A percentile compares a stretch with the other conserved stretches of the same genome.
phyloP scores from a whole-genome alignment of 1,140 invertebrate species.

The Cheumatopsyche charites region DNA sequence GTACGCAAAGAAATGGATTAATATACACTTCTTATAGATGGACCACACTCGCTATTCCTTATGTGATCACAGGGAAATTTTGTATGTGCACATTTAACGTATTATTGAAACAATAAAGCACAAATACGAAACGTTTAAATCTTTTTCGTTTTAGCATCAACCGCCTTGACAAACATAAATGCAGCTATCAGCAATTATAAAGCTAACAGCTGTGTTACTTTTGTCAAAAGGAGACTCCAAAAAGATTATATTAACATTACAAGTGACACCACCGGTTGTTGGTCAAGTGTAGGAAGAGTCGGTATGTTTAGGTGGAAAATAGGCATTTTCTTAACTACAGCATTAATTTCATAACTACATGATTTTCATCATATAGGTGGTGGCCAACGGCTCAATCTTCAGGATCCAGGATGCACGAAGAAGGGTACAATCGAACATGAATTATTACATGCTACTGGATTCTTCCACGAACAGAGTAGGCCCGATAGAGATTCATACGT shows the following conservation, averaged over 20 bases:
- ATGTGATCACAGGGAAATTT: slow-evolving; percentile 69
- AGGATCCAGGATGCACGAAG: slow-evolving; percentile 74
- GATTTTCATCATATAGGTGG: slow-evolving; percentile 58
- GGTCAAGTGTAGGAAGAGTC: slow-evolving; percentile 76
- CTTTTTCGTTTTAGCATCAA: slow-evolving; percentile 53
- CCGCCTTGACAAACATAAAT: slow-evolving; percentile 63
- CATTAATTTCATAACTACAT: too few species aligned
- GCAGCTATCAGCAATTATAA: slow-evolving; percentile 72
- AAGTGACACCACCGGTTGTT: slow-evolving; percentile 75
- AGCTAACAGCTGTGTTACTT: slow-evolving; percentile 75
- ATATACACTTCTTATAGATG: slow-evolving; percentile 65
- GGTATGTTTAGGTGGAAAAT: slow-evolving; percentile 63
- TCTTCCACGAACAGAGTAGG: slow-evolving; percentile 86
- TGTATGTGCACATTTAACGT: too few species aligned
- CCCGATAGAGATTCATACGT: slow-evolving; percentile 79
- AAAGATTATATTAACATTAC: slow-evolving; percentile 72
- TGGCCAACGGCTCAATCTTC: slow-evolving; percentile 74
- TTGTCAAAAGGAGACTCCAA: slow-evolving; percentile 67
- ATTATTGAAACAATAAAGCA: too few species aligned
- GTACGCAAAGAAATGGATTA: slow-evolving; percentile 66
- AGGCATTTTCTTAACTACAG: too few species aligned
- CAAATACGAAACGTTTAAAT: too few species aligned
- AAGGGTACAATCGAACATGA: slow-evolving; percentile 82
- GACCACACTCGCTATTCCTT: slow-evolving; percentile 73
- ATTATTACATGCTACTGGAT: slow-evolving; percentile 83